Conservation (phyloP, 2,797 vertebrate genomes). For the Paratrypauchen microcephalus region DNA sequence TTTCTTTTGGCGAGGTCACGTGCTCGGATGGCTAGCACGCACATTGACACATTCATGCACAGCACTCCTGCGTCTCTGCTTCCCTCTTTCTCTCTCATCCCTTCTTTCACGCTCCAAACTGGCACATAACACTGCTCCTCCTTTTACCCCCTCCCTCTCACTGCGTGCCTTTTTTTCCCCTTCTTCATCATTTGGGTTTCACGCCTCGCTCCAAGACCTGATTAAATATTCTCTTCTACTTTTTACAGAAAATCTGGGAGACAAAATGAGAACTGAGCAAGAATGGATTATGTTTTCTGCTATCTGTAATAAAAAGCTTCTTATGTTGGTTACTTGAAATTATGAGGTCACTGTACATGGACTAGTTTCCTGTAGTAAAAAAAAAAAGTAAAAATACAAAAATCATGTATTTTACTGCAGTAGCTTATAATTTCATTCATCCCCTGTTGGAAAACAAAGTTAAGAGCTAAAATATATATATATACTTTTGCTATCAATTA, state of each 20-base stretch:
- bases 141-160: conserved; percentile 33
- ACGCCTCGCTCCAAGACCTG: conserved; percentile 32
- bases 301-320: background rate
- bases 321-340: background rate
- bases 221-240: conserved; percentile 36
- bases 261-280: background rate
- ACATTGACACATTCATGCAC: conserved; percentile 18
- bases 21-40: conserved; percentile 47
- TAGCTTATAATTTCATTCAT: background rate
- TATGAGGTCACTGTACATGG: background rate
- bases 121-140: conserved; percentile 49
- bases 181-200: conserved; percentile 38
- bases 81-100: conserved; percentile 46
- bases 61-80: conserved; percentile 30
- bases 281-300: background rate
- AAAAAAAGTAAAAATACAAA: background rate
- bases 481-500: background rate
- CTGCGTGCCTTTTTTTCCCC: conserved; percentile 10
- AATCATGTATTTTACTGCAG: background rate
- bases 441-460: background rate
- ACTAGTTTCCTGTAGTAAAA: background rate
- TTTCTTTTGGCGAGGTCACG: conserved; percentile 68
- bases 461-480: background rate
- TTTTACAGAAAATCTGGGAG: conserved; percentile 11
- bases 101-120: conserved; percentile 52